These are phyloP conservation scores for Otocyon megalotis DNA, from an alignment of 2,113 vertebrate genomes.

Conservation along the genomic window DNA sequence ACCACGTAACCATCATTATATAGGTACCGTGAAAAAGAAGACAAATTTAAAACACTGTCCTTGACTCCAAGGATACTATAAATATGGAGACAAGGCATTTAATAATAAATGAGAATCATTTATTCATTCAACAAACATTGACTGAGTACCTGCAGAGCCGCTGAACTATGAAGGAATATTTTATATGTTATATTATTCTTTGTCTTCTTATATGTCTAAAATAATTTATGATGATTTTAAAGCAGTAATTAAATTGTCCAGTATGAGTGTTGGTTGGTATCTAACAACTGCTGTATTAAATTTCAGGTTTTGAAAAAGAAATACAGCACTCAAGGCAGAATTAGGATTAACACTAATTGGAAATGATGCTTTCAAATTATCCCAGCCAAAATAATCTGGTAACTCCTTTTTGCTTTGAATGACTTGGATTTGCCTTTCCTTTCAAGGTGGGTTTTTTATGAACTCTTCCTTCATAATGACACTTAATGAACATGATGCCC, in stretches of 20 bases:
- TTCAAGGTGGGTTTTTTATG: background rate
- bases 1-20: background rate
- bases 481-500: background rate
- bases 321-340: background rate
- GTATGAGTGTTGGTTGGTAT: background rate
- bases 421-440: slow-evolving; percentile 17
- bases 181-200: slow-evolving; percentile 3
- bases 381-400: background rate
- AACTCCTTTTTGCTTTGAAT: slow-evolving; percentile 39
- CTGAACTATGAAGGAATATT: slow-evolving; percentile 48
- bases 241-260: background rate
- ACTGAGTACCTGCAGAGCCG: background rate
- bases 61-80: slow-evolving; percentile 64
- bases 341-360: background rate
- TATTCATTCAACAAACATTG: slow-evolving; percentile 77
- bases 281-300: background rate
- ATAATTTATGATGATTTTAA: background rate
- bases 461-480: background rate
- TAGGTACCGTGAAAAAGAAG: background rate
- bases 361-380: slow-evolving; percentile 40
- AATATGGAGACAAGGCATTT: slow-evolving; percentile 50
- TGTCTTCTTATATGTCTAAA: slow-evolving; percentile 11
- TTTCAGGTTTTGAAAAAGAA: slow-evolving; percentile 33
- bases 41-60: slow-evolving; percentile 16
- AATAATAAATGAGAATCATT: slow-evolving; percentile 79